A percentile compares a stretch with the other conserved stretches of the same genome.
phyloP scores from a whole-genome alignment of 2,888 invertebrate species.

The Cinara cedri region DNA sequence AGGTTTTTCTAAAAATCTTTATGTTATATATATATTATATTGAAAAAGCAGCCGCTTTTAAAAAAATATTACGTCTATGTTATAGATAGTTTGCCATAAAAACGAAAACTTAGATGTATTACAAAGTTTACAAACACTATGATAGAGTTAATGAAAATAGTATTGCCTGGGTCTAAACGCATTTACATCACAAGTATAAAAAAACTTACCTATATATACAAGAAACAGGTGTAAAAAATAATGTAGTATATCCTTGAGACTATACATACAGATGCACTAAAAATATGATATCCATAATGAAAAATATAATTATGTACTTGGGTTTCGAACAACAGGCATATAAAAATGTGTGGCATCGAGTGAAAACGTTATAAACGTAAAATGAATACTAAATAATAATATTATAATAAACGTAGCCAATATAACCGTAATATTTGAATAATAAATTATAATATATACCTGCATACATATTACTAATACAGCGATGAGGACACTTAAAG shows the following conservation, averaged over 20 bases:
- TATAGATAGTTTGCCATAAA: background rate
- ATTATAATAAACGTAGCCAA: background rate
- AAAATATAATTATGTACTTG: background rate
- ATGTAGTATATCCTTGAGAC: constrained; percentile 9
- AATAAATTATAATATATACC: background rate
- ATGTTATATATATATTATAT: background rate
- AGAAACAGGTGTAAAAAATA: constrained; percentile 33
- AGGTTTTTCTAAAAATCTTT: constrained; percentile 14
- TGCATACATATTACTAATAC: no score
- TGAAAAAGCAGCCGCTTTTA: background rate
- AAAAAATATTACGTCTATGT: background rate
- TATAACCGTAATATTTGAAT: background rate
- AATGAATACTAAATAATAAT: constrained; percentile 7
- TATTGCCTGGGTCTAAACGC: background rate
- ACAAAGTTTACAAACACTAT: background rate
- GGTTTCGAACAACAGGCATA: background rate
- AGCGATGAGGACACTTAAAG: no score
- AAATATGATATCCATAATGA: background rate
- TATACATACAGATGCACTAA: background rate
- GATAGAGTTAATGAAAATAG: constrained; percentile 11
- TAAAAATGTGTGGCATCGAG: background rate
- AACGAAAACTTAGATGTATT: background rate
- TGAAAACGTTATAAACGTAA: background rate
- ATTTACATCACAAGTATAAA: background rate
- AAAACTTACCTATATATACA: background rate